Conservation (phyloP, 2,113 vertebrate species). For the Carassius carassius region DNA sequence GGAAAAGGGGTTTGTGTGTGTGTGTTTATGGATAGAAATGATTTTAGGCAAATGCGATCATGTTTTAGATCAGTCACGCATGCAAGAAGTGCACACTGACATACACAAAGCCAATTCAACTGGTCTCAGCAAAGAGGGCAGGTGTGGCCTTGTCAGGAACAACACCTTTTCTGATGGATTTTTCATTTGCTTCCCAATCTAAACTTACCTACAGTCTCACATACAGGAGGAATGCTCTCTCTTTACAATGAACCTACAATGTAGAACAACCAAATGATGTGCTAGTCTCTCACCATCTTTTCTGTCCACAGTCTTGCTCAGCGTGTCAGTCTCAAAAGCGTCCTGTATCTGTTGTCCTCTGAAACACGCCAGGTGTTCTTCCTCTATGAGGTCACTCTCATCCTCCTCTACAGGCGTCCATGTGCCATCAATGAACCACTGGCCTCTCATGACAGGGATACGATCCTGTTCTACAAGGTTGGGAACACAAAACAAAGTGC, state of each 20-base stretch:
- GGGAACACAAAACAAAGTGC: slow-evolving; percentile 24
- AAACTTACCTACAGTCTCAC: slow-evolving; percentile 8
- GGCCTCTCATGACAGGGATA: slow-evolving; percentile 96
- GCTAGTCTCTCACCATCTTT: slow-evolving; percentile 88
- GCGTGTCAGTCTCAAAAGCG: slow-evolving; percentile 86
- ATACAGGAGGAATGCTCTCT: slow-evolving; percentile 31
- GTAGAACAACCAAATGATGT: background rate
- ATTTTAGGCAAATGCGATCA: too few species aligned
- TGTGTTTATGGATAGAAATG: background rate
- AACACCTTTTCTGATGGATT: background rate
- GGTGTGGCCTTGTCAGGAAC: background rate
- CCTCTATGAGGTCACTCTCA: slow-evolving; percentile 93
- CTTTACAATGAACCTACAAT: background rate
- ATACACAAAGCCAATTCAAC: background rate
- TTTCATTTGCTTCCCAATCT: background rate
- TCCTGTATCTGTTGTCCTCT: slow-evolving; percentile 90
- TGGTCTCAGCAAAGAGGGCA: background rate
- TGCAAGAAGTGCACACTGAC: too few species aligned
- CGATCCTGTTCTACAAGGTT: slow-evolving; percentile 83
- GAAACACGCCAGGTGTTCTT: slow-evolving; percentile 89
- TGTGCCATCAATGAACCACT: slow-evolving; percentile 97
- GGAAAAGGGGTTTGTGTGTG: background rate
- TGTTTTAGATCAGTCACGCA: background rate
- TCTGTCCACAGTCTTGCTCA: slow-evolving; percentile 87
- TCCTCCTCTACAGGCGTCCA: slow-evolving; percentile 97